These are phyloP conservation scores for Alligator mississippiensis DNA, from an alignment of 2,113 vertebrate genomes.

Conservation along the genomic window DNA sequence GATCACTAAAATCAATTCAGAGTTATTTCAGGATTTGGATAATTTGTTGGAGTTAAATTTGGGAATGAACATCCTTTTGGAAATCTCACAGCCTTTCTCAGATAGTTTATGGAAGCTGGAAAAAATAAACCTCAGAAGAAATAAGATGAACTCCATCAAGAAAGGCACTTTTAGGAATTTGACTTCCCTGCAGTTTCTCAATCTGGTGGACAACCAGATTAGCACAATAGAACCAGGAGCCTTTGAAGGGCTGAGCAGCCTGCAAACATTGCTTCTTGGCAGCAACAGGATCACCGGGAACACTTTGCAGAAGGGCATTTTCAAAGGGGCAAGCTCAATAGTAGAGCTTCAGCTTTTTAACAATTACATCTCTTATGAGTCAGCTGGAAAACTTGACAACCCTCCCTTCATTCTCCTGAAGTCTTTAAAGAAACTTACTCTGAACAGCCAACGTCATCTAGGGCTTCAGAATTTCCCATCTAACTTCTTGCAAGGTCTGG, in stretches of 20 bases:
- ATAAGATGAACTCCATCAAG: slow-evolving; percentile 80
- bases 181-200: slow-evolving; percentile 68
- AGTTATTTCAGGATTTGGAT: slow-evolving; percentile 74
- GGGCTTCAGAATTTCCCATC: slow-evolving; percentile 60
- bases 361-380: slow-evolving; percentile 61
- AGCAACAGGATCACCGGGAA: slow-evolving; percentile 70
- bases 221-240: slow-evolving; percentile 58
- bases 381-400: slow-evolving; percentile 49
- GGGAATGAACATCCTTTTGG: slow-evolving; percentile 81
- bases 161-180: slow-evolving; percentile 69
- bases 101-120: slow-evolving; percentile 72
- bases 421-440: slow-evolving; percentile 40
- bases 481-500: slow-evolving; percentile 46
- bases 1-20: slow-evolving; percentile 73
- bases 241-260: slow-evolving; percentile 65
- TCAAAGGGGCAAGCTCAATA: slow-evolving; percentile 50
- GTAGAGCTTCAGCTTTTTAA: slow-evolving; percentile 55
- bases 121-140: slow-evolving; percentile 80
- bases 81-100: slow-evolving; percentile 75
- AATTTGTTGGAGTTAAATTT: slow-evolving; percentile 74
- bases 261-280: slow-evolving; percentile 80
- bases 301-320: slow-evolving; percentile 1
- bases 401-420: slow-evolving; percentile 76
- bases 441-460: slow-evolving; percentile 46
- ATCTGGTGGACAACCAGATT: slow-evolving; percentile 81